These are phyloP conservation scores for Phortica variegata DNA, from an alignment of 1,140 invertebrate genomes.

Conservation along the genomic window DNA sequence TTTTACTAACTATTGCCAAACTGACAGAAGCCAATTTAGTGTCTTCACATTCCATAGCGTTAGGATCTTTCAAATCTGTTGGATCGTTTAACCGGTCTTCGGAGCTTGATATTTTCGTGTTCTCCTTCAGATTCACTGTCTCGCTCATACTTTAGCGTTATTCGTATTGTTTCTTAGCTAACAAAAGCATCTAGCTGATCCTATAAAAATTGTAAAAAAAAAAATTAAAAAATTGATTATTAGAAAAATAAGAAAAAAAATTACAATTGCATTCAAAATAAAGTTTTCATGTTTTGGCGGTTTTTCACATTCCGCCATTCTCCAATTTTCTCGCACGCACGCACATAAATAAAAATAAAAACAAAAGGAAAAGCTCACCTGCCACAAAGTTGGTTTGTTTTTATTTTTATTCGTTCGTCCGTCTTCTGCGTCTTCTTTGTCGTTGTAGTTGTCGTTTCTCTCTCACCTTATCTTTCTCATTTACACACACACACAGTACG, in stretches of 20 bases:
- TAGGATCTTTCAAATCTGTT: too few species aligned
- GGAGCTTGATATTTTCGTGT: too few species aligned
- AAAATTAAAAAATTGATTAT: constrained; percentile 34
- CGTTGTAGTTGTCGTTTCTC: too few species aligned
- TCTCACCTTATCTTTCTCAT: too few species aligned
- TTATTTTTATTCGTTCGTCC: constrained; percentile 53
- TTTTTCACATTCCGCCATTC: constrained; percentile 36
- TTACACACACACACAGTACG: too few species aligned
- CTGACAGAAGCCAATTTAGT: too few species aligned
- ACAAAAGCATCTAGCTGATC: constrained; percentile 13
- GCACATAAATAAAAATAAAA: constrained; percentile 18
- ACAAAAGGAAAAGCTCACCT: constrained; percentile 38
- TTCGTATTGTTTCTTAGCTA: constrained; percentile 17
- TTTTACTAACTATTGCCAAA: too few species aligned
- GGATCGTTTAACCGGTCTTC: too few species aligned
- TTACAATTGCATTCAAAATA: constrained; percentile 26
- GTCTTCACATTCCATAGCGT: too few species aligned
- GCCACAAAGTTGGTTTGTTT: constrained; percentile 49
- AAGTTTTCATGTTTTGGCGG: constrained; percentile 50
- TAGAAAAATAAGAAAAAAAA: too few species aligned
- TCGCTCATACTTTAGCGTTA: constrained; percentile 1
- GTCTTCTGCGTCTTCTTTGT: too few species aligned
- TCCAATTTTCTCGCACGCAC: constrained; percentile 16
- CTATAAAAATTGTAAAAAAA: constrained; percentile 20
- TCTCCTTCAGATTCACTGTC: too few species aligned